Evolutionary conservation across 2,797 vertebrate genomes (phyloP), one percentile per base, ranked within the genome.

Genomic region (Decapterus maruadsi): DNA sequence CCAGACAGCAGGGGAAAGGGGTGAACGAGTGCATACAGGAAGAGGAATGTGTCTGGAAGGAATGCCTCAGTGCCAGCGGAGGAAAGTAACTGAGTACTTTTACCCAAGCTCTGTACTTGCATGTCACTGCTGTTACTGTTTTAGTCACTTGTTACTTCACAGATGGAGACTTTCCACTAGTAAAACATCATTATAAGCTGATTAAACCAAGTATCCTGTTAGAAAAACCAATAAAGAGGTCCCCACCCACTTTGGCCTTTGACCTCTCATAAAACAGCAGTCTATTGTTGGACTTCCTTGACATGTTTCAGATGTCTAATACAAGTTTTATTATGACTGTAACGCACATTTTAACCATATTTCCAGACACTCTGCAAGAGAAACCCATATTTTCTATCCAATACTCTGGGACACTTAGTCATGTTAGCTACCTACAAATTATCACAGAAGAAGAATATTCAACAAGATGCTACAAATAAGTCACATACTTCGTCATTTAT

Each of bases 1-100:
- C 80, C 85, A 90, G 80, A 82, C 85, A 80, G 83, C 74, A 45
- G 74, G 64, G 63, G 70, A 26, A 26, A 60, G 75, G 68, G 90
- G 85, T 90, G 90, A 93, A 75, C 43, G 78, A 80, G 89, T 90
- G 64, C 89, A 88, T 2, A 48, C 11, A 1, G 69, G 67, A 71
- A 54, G 75, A 86, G 81, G 84, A 89, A 90, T 85, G 85, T 62
- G 72, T 56, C 77, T 59, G 65, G 69, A 73, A 61, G 77, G 65
- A 68, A 73, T 51, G 76, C 58, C 42, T 81, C 68, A 17, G 59
- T 45, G 57, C 61, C 67, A 62, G 11, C 11, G 26, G 43, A 26
- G 46, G 29, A 45, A 45, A 72, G 78, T 82, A 78, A 82, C 75
- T 61, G 65, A 71, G 51, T 59, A 70, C 59, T 42, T 60, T 48